Conservation (phyloP, 2,888 invertebrate species). For the Diaprepes abbreviatus region DNA sequence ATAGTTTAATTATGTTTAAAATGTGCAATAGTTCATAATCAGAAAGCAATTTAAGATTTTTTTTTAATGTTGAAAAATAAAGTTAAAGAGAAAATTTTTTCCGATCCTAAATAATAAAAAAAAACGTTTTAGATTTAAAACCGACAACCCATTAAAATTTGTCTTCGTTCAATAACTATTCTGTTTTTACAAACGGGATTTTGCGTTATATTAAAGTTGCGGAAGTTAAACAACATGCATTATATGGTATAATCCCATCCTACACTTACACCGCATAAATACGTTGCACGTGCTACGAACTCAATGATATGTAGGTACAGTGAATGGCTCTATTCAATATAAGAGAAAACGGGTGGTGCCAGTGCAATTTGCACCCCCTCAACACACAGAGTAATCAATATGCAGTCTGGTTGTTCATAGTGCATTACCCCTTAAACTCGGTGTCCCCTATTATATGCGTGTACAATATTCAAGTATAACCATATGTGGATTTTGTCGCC, state of each 20-base stretch:
- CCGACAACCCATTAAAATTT: too few species aligned
- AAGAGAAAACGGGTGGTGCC: slow-evolving; percentile 45
- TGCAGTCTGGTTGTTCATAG: slow-evolving; percentile 45
- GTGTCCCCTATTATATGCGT: slow-evolving; percentile 43
- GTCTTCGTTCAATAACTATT: too few species aligned
- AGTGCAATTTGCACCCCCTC: slow-evolving; percentile 50
- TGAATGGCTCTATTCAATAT: slow-evolving; percentile 37
- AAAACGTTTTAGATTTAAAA: too few species aligned
- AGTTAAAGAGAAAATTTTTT: too few species aligned
- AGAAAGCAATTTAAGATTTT: too few species aligned
- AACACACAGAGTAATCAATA: slow-evolving; percentile 37
- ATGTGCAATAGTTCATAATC: too few species aligned
- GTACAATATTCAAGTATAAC: slow-evolving; percentile 39
- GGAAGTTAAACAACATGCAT: slow-evolving; percentile 15
- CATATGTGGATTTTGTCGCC: slow-evolving; percentile 41
- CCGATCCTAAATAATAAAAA: too few species aligned
- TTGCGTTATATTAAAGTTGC: too few species aligned
- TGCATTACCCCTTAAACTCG: slow-evolving; percentile 43
- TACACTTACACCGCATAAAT: slow-evolving; percentile 29
- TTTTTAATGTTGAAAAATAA: too few species aligned
- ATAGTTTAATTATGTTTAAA: too few species aligned
- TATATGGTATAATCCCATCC: slow-evolving; percentile 38
- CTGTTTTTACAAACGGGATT: too few species aligned
- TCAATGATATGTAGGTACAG: slow-evolving; percentile 33
- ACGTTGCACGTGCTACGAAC: slow-evolving; percentile 46